Evolutionary conservation across 1,140 invertebrate species (phyloP).

Genomic region (Neodiprion lecontei): DNA sequence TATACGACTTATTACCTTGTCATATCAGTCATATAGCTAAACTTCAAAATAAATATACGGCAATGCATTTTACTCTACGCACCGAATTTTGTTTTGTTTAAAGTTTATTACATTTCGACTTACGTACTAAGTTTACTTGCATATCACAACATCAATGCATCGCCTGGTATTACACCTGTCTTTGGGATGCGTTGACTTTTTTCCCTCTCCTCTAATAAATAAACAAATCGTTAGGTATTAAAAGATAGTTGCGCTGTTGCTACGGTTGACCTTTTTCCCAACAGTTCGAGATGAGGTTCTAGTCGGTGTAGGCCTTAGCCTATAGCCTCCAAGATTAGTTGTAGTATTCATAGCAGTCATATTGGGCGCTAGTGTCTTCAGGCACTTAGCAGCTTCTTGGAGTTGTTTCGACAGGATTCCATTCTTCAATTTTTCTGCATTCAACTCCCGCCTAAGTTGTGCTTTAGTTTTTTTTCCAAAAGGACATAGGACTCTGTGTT

Average conservation of each 20-base stretch:
- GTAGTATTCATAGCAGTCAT: slow-evolving; percentile 20
- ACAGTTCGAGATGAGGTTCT: slow-evolving; percentile 47
- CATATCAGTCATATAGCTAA: too few species aligned
- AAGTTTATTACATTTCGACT: slow-evolving; percentile 24
- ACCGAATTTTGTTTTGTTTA: too few species aligned
- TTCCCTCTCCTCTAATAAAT: background rate
- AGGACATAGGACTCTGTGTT: slow-evolving; percentile 57
- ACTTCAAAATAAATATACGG: too few species aligned
- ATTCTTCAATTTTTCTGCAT: slow-evolving; percentile 61
- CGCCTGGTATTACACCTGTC: slow-evolving; percentile 24
- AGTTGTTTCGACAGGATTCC: slow-evolving; percentile 53
- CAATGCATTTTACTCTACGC: too few species aligned
- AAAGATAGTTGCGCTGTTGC: slow-evolving; percentile 59
- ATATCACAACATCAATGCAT: slow-evolving; percentile 54
- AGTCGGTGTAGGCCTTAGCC: slow-evolving; percentile 8
- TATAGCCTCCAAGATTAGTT: slow-evolving; percentile 8
- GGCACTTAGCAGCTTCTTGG: slow-evolving; percentile 44
- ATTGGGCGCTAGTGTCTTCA: slow-evolving; percentile 33
- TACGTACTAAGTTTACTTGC: slow-evolving; percentile 46
- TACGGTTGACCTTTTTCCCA: slow-evolving; percentile 61
- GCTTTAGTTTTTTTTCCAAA: slow-evolving; percentile 54
- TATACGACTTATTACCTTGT: too few species aligned
- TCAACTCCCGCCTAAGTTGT: slow-evolving; percentile 59
- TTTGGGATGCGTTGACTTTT: background rate
- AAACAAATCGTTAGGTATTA: slow-evolving; percentile 29